Conservation (phyloP, 30 jellyfish, hydroid and myxozoan genomes). For the Cassiopea xamachana region DNA sequence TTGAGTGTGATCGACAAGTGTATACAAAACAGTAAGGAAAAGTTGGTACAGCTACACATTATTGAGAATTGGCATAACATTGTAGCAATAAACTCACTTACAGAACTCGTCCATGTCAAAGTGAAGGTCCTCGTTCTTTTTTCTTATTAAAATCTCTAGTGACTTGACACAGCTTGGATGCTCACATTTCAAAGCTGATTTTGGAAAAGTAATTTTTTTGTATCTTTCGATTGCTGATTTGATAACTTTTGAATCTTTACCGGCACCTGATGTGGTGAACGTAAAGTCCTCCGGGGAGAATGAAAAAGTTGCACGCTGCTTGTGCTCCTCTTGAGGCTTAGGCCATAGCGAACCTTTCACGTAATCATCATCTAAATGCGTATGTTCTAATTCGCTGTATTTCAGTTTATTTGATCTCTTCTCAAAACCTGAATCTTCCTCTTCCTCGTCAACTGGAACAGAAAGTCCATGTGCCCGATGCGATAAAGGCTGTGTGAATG, state of each 20-base stretch:
- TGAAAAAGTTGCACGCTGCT: slow-evolving; percentile 20
- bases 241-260: slow-evolving; percentile 10
- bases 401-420: slow-evolving; percentile 58
- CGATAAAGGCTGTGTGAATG: slow-evolving; percentile 1
- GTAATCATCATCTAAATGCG: slow-evolving; percentile 58
- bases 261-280: slow-evolving; percentile 19
- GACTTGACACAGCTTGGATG: background rate
- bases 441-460: slow-evolving; percentile 12
- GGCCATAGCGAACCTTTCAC: slow-evolving; percentile 82
- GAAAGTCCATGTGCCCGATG: background rate
- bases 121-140: slow-evolving; percentile 17
- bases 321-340: slow-evolving; percentile 72
- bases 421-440: slow-evolving; percentile 1
- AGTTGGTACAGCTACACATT: too few species aligned
- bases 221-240: slow-evolving; percentile 70
- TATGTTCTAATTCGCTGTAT: slow-evolving; percentile 49
- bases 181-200: slow-evolving; percentile 15
- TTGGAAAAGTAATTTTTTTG: slow-evolving; percentile 62
- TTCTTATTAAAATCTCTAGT: slow-evolving; percentile 33
- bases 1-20: too few species aligned
- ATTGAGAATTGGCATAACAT: too few species aligned
- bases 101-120: slow-evolving; percentile 74
- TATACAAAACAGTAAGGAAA: too few species aligned
- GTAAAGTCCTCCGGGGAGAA: slow-evolving; percentile 50
- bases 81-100: background rate